Evolutionary conservation across 2,888 invertebrate genomes (phyloP).

Genomic region (Rhodophaea formosa): DNA sequence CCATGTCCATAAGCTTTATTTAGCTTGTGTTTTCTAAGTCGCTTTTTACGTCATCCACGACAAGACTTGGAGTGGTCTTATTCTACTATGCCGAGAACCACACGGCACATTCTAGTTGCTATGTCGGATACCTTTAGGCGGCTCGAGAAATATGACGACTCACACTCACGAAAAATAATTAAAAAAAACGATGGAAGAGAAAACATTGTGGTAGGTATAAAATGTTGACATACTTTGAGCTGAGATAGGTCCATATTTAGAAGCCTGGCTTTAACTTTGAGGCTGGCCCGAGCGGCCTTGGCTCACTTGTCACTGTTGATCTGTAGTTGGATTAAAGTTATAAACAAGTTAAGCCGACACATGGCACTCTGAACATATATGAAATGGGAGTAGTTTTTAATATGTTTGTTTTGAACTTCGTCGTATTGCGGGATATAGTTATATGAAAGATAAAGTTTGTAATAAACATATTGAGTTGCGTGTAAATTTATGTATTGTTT

Average conservation of each 20-base stretch:
- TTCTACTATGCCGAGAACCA: no score
- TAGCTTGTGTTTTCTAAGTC: no score
- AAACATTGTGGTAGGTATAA: not conserved
- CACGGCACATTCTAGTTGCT: no score
- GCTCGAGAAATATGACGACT: no score
- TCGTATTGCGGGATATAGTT: not conserved
- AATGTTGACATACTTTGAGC: not conserved
- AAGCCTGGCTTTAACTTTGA: not conserved
- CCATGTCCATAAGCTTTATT: no score
- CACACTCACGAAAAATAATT: no score
- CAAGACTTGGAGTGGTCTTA: no score
- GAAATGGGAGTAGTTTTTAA: not conserved
- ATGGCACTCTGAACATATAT: not conserved
- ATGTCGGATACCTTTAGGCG: no score
- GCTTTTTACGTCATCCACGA: no score
- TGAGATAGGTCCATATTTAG: conserved; percentile 2
- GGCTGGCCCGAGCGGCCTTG: conserved; percentile 4
- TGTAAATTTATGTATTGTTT: not conserved
- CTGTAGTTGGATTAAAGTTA: conserved; percentile 1
- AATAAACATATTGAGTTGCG: not conserved
- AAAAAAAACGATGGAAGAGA: not conserved
- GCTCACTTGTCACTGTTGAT: conserved; percentile 1
- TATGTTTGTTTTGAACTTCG: not conserved
- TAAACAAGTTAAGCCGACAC: conserved; percentile 6
- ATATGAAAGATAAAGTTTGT: not conserved